Evolutionary conservation across 2,888 invertebrate species (phyloP).

Genomic region (Melanargia galathea): DNA sequence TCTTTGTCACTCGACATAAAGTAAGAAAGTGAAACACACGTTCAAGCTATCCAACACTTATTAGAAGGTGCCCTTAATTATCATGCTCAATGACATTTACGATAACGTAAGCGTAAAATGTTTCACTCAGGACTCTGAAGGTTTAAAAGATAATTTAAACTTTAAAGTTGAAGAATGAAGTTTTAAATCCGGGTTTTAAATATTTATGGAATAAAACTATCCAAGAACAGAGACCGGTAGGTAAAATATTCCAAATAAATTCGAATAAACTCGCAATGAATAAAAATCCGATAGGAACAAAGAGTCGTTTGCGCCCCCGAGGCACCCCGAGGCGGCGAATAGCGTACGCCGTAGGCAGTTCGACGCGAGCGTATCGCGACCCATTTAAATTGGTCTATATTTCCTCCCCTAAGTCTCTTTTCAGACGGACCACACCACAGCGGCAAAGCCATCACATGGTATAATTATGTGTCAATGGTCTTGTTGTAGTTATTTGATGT

Average conservation of each 20-base stretch:
- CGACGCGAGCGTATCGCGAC: conserved; percentile 55
- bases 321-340: conserved; percentile 45
- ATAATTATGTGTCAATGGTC: neutral
- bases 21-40: too few species aligned
- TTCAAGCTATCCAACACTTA: too few species aligned
- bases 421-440: neutral
- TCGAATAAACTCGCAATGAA: conserved; percentile 28
- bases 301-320: conserved; percentile 34
- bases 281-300: conserved; percentile 32
- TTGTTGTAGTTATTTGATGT: neutral
- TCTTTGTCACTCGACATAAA: too few species aligned
- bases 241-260: conserved; percentile 15
- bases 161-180: neutral
- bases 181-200: neutral
- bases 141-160: neutral
- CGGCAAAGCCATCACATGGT: neutral
- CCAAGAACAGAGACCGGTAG: neutral
- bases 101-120: too few species aligned
- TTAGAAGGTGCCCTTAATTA: too few species aligned
- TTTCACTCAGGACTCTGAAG: neutral
- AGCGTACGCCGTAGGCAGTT: conserved; percentile 49
- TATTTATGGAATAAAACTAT: neutral
- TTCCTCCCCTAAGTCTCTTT: conserved; percentile 48
- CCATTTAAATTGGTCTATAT: conserved; percentile 55
- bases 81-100: too few species aligned